Evolutionary conservation across 2,888 invertebrate genomes (phyloP).

Genomic region (Sussaba pulchella): DNA sequence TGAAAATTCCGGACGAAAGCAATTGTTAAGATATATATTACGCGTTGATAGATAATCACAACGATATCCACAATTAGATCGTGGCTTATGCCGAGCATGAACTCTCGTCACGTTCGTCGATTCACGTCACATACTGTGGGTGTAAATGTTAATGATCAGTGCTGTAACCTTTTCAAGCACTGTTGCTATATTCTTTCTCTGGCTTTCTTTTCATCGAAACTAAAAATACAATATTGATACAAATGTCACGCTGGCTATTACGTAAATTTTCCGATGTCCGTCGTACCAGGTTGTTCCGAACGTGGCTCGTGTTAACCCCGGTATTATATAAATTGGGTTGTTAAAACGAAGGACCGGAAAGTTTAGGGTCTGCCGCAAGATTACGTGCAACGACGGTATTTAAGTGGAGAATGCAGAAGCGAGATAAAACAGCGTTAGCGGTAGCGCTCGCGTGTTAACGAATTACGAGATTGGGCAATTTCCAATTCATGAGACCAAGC

Average conservation of each 20-base stretch:
- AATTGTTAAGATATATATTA: not conserved
- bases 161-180: not conserved
- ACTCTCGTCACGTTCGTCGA: not conserved
- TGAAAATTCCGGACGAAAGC: not conserved
- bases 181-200: not conserved
- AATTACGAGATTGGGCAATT: constrained; percentile 53
- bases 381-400: not conserved
- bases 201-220: not conserved
- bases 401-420: not conserved
- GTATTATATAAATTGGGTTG: no score
- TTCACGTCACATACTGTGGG: not conserved
- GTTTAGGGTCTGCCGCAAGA: constrained; percentile 3
- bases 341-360: not conserved
- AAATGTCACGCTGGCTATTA: not conserved
- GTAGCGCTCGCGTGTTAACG: constrained; percentile 45
- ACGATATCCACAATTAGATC: not conserved
- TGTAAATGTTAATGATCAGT: no score
- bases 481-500: constrained; percentile 51
- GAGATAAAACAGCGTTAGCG: constrained; percentile 35
- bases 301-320: no score
- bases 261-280: not conserved
- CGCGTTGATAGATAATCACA: not conserved
- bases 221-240: not conserved
- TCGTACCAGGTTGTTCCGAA: not conserved
- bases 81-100: not conserved